Evolutionary conservation across 2,797 vertebrate species (phyloP), one percentile per base, ranked within the genome.

Genomic region (Remorina albescens): DNA sequence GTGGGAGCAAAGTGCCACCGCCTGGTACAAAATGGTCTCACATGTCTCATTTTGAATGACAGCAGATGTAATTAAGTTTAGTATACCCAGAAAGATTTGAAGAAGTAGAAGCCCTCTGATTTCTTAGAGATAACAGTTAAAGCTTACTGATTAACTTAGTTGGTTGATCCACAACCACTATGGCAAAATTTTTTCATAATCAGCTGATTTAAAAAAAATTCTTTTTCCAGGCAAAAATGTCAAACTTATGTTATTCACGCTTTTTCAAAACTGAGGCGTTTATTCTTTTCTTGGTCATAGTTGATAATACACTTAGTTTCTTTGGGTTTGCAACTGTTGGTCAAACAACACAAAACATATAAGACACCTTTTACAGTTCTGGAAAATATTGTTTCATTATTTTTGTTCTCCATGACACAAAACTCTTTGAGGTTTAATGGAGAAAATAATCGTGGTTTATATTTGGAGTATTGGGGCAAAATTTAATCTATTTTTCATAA

Each of bases 1-100:
- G 63, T 80, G 74, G 76, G 67, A 83, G 74, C 19, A 76, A 87
- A 80, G 82, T 75, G 83, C 90, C 92, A 86, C 83, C 91, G 75
- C 47, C 68, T 93, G 92, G 89, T 83, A 49, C 23, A 82, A 82
- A 71, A 59, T 46, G 78, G 74, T 60, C n/a, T n/a, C n/a, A 90
- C 47, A 77, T 16, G 25, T 44, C 15, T 44, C 5, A 30, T 18
- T 32, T 28, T 12, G 25, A 18, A 61, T 28, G 0, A 53, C 61
- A 65, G 42, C 9, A 5, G n/a, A n/a, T 19, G 18, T n/a, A 23
- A 11, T 32, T 4, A 12, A 23, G 1, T 39, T 62, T 46, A 39
- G 44, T 26, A 2, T 12, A 0, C 15, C 37, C 23, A 49, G 4
- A 26, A 0, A 41, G 4, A 12, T 30, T 23, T 12, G 8, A n/a